Conservation (phyloP, 2,797 vertebrate genomes). For the Channa striata region DNA sequence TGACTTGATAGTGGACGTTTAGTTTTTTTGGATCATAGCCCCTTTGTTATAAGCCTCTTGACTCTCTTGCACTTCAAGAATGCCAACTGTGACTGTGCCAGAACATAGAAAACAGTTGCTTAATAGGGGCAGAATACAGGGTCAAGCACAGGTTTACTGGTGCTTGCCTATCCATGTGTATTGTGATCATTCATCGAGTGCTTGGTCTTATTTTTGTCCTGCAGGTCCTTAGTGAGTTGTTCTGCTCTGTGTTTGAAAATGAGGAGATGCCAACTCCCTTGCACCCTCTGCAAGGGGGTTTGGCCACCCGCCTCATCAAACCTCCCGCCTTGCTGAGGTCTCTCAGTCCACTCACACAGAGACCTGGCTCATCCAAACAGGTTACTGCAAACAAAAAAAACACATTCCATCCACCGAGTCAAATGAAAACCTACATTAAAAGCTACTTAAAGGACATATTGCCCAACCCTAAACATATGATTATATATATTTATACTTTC, state of each 20-base stretch:
- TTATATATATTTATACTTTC: not conserved
- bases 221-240: constrained; percentile 89
- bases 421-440: not conserved
- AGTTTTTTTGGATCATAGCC: too few relatives aligned
- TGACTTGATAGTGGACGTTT: too few relatives aligned
- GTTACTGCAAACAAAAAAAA: constrained; percentile 60
- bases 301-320: constrained; percentile 83
- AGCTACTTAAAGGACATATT: not conserved
- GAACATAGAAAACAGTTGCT: not conserved
- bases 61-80: too few relatives aligned
- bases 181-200: not conserved
- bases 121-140: not conserved
- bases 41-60: too few relatives aligned
- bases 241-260: constrained; percentile 91
- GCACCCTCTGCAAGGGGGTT: constrained; percentile 80
- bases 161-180: not conserved
- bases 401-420: not conserved
- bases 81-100: too few relatives aligned
- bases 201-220: constrained; percentile 8
- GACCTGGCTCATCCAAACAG: constrained; percentile 79
- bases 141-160: not conserved
- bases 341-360: constrained; percentile 69
- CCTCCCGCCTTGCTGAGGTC: constrained; percentile 81
- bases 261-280: constrained; percentile 82
- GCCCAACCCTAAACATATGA: not conserved